These are phyloP conservation scores for Pandemis cinnamomeana DNA, from an alignment of 2,888 invertebrate species.

Conservation along the genomic window DNA sequence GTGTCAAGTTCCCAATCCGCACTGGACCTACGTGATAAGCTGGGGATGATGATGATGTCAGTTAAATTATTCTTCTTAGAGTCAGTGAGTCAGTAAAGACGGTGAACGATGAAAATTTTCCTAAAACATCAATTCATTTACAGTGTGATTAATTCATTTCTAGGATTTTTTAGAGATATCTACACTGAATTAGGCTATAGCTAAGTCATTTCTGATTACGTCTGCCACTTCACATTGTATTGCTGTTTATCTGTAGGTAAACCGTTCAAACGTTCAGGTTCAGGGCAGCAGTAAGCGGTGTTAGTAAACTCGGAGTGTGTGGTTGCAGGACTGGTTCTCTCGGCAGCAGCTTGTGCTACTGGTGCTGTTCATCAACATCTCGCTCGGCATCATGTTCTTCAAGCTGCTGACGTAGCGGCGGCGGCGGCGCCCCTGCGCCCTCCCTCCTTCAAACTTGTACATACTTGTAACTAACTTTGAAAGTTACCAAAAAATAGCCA, in stretches of 20 bases:
- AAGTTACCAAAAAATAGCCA: slow-evolving; percentile 65
- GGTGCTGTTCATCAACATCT: slow-evolving; percentile 96
- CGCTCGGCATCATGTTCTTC: slow-evolving; percentile 97
- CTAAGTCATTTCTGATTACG: no score
- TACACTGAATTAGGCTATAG: no score
- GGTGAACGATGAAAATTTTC: not conserved
- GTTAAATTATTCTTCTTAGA: not conserved
- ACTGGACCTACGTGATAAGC: no score
- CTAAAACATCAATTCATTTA: no score
- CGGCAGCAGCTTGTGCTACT: slow-evolving; percentile 97
- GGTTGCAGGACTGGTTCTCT: slow-evolving; percentile 96
- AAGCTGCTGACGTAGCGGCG: slow-evolving; percentile 96
- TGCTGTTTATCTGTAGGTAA: no score
- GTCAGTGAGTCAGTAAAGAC: not conserved
- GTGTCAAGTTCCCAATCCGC: no score
- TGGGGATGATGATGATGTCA: no score
- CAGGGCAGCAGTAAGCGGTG: not conserved
- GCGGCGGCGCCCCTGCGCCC: slow-evolving; percentile 78
- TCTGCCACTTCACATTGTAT: not conserved
- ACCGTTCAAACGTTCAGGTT: no score
- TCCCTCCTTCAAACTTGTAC: slow-evolving; percentile 59
- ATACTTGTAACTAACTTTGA: slow-evolving; percentile 52
- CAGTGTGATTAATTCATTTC: no score
- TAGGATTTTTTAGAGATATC: no score
- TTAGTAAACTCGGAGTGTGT: slow-evolving; percentile 11